These are phyloP conservation scores for Oscheius myriophilus DNA, from an alignment of 2,888 invertebrate species.

Conservation along the genomic window DNA sequence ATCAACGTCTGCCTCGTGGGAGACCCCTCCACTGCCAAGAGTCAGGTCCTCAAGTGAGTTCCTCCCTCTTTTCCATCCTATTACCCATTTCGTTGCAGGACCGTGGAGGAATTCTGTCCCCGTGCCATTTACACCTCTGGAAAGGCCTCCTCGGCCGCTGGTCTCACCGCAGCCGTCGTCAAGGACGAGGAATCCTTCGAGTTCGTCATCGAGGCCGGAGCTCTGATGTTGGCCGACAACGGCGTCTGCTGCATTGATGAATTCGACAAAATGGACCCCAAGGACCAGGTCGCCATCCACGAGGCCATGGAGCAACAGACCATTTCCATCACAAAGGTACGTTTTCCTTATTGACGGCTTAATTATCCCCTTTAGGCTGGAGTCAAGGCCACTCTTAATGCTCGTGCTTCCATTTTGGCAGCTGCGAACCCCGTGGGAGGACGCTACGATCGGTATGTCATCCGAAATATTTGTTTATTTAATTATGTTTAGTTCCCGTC, in stretches of 20 bases:
- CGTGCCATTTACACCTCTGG: conserved; percentile 98
- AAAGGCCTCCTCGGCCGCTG: conserved; percentile 96
- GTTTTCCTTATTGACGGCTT: no score
- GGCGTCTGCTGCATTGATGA: conserved; percentile 82
- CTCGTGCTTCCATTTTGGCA: conserved; percentile 94
- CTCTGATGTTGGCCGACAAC: conserved; percentile 97
- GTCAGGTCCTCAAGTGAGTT: conserved; percentile 86
- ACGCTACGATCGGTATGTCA: conserved; percentile 81
- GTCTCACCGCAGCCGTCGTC: conserved; percentile 97
- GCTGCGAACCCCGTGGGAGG: conserved; percentile 99
- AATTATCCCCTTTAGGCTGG: conserved; percentile 50
- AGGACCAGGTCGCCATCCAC: conserved; percentile 94
- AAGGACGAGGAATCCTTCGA: conserved; percentile 96
- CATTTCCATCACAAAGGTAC: conserved; percentile 89
- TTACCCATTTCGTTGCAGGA: conserved; percentile 47
- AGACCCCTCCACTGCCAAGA: conserved; percentile 98
- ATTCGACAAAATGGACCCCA: conserved; percentile 98
- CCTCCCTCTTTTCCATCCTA: no score
- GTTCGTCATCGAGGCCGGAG: conserved; percentile 99
- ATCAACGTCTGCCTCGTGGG: conserved; percentile 97
- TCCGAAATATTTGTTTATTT: neutral
- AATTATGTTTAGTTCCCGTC: conserved; percentile 76
- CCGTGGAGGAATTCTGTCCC: conserved; percentile 88
- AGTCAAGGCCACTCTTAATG: conserved; percentile 89
- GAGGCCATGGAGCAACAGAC: conserved; percentile 99